phyloP scores from a whole-genome alignment of 1,140 invertebrate genomes.

The Zophobas morio region DNA sequence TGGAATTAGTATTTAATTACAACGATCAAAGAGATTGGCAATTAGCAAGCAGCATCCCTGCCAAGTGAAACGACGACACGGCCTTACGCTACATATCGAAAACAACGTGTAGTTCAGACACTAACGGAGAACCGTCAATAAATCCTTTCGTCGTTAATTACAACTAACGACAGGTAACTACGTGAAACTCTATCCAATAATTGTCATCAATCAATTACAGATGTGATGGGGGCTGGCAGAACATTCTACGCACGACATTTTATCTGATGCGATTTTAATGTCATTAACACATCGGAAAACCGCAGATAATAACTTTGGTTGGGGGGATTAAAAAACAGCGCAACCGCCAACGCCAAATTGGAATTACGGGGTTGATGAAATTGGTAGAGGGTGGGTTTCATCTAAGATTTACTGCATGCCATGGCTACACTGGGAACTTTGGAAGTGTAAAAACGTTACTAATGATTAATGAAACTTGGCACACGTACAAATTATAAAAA shows the following conservation, averaged over 20 bases:
- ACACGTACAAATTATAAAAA: too few relatives aligned
- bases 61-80: conserved; percentile 3
- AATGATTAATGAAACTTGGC: too few relatives aligned
- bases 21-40: conserved; percentile 22
- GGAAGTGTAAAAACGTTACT: too few relatives aligned
- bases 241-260: conserved; percentile 18
- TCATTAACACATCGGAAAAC: conserved; percentile 2
- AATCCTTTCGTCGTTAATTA: conserved; percentile 27
- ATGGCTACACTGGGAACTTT: too few relatives aligned
- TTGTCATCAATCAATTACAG: conserved; percentile 39
- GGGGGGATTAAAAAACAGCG: background rate
- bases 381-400: background rate
- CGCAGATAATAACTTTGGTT: background rate
- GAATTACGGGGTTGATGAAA: background rate
- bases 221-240: conserved; percentile 16
- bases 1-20: conserved; percentile 25
- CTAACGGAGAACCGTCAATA: conserved; percentile 12
- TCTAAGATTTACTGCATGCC: too few relatives aligned
- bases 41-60: background rate
- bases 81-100: background rate
- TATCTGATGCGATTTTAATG: conserved; percentile 29
- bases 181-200: conserved; percentile 36
- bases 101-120: background rate
- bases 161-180: conserved; percentile 23
- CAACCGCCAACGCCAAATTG: background rate